Conservation (phyloP, 2,797 vertebrate genomes). For the Rhinella marina region DNA sequence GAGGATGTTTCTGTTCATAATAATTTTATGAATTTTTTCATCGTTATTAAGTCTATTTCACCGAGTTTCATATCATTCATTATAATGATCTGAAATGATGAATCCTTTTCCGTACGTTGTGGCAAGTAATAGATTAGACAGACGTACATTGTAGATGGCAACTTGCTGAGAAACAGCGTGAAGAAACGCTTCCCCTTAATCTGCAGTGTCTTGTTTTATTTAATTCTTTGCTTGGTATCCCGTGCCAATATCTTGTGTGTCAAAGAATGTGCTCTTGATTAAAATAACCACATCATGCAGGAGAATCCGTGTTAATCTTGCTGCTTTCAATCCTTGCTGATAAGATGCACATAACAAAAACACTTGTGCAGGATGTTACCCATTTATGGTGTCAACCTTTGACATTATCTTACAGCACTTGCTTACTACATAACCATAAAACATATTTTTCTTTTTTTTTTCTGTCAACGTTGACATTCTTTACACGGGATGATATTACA, state of each 20-base stretch:
- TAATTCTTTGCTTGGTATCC: constrained; percentile 31
- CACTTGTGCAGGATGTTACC: constrained; percentile 23
- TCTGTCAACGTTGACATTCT: no score
- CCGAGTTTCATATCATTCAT: constrained; percentile 15
- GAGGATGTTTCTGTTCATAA: not conserved
- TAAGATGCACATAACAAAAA: constrained; percentile 17
- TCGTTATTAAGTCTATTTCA: constrained; percentile 31
- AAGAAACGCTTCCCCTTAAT: constrained; percentile 39
- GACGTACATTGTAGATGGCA: constrained; percentile 26
- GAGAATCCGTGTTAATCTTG: constrained; percentile 2
- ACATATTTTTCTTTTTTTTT: not conserved
- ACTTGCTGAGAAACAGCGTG: constrained; percentile 32
- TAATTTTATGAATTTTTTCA: constrained; percentile 8
- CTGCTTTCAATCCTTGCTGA: constrained; percentile 33
- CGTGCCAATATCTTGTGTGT: constrained; percentile 20
- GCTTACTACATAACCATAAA: not conserved
- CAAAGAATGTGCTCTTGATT: constrained; percentile 54
- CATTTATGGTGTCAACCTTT: not conserved
- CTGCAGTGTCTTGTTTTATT: constrained; percentile 45
- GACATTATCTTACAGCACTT: not conserved
- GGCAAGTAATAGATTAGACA: constrained; percentile 39
- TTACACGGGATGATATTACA: no score
- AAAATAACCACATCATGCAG: constrained; percentile 49
- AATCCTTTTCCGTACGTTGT: constrained; percentile 21
- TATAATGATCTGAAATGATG: constrained; percentile 13